These are phyloP conservation scores for Jordanella pulchra DNA, from an alignment of 2,797 vertebrate species.

Conservation along the genomic window DNA sequence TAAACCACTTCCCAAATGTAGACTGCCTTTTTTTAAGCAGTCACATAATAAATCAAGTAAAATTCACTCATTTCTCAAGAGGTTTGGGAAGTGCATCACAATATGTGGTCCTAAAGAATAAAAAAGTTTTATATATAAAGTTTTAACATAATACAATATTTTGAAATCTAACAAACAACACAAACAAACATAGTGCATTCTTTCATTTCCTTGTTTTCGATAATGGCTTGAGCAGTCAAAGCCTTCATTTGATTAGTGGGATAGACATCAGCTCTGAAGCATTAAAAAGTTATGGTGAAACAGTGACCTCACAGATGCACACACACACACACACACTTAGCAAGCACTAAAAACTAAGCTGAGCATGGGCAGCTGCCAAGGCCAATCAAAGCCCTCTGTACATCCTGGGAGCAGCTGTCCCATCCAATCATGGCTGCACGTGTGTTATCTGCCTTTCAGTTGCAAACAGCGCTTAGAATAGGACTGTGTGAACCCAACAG, in stretches of 20 bases:
- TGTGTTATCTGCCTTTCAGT: conserved; percentile 75
- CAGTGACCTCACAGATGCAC: conserved; percentile 72
- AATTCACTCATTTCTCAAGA: neutral
- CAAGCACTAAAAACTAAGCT: conserved; percentile 72
- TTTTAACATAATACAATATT: conserved; percentile 39
- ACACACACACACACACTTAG: conserved; percentile 63
- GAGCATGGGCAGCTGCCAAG: conserved; percentile 76
- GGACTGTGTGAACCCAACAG: conserved; percentile 46
- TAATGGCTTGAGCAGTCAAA: conserved; percentile 54
- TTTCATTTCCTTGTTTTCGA: conserved; percentile 43
- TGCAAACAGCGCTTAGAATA: conserved; percentile 61
- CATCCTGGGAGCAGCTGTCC: conserved; percentile 76
- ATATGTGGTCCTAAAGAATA: conserved; percentile 33
- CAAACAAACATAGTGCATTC: conserved; percentile 40
- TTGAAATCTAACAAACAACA: conserved; percentile 28
- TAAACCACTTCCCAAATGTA: neutral
- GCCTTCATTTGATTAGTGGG: conserved; percentile 72
- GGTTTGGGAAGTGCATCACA: conserved; percentile 6
- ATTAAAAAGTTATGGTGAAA: conserved; percentile 67
- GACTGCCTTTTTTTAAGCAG: neutral
- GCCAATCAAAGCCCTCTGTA: conserved; percentile 78
- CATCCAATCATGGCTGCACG: conserved; percentile 70
- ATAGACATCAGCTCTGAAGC: conserved; percentile 76
- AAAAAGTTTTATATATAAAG: conserved; percentile 21
- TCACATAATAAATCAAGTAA: neutral